Evolutionary conservation across 2,113 vertebrate genomes (phyloP).

Genomic region (Antechinus stuartii): DNA sequence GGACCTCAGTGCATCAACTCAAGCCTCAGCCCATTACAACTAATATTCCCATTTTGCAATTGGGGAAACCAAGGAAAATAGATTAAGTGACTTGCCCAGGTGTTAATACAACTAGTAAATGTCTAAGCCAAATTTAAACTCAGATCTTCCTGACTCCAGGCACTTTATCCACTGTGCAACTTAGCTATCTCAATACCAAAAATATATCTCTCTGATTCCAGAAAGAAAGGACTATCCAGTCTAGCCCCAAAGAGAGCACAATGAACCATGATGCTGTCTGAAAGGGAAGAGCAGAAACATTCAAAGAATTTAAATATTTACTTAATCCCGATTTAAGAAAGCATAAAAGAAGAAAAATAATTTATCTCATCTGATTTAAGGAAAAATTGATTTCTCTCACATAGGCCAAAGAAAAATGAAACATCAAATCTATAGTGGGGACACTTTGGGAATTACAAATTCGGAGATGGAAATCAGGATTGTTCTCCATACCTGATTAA

Average conservation of each 20-base stretch:
- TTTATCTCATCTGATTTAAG: neutral
- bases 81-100: neutral
- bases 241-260: neutral
- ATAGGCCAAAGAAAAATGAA: neutral
- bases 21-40: no score
- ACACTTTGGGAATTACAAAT: neutral
- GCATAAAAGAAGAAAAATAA: neutral
- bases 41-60: neutral
- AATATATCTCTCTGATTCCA: neutral
- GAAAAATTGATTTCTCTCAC: neutral
- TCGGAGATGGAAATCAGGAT: neutral
- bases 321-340: neutral
- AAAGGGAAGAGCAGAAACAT: neutral
- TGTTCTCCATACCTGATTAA: neutral
- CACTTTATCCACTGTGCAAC: neutral
- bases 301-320: neutral
- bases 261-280: neutral
- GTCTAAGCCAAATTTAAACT: neutral
- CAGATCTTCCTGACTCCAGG: neutral
- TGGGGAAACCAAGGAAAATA: neutral
- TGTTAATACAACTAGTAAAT: neutral
- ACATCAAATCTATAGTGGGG: neutral
- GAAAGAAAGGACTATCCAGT: neutral
- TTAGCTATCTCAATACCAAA: neutral
- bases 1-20: no score